Conservation (phyloP, 2,888 invertebrate species). For the Melipona beecheii region DNA sequence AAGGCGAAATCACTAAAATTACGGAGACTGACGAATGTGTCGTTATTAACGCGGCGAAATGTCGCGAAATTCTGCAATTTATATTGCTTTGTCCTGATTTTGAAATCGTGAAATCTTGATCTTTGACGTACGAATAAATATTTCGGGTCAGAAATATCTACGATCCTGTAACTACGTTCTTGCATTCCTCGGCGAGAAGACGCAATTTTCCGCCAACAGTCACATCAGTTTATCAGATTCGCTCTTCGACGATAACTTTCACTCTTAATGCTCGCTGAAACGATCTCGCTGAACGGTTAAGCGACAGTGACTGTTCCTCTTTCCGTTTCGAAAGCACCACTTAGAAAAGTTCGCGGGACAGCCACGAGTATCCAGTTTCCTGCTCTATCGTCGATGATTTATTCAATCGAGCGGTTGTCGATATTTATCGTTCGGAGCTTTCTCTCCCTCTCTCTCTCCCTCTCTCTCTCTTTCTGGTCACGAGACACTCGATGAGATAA, state of each 20-base stretch:
- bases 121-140: neutral
- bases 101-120: no score
- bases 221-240: neutral
- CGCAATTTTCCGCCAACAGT: no score
- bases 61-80: neutral
- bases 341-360: conserved; percentile 35
- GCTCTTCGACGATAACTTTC: neutral
- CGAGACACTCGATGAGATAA: conserved; percentile 70
- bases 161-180: neutral
- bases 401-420: conserved; percentile 71
- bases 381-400: conserved; percentile 68
- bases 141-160: neutral
- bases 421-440: conserved; percentile 65
- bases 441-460: no score
- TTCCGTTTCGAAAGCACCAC: conserved; percentile 48
- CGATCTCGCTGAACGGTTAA: conserved; percentile 17
- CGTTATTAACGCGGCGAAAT: neutral
- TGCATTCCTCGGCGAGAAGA: neutral
- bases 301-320: conserved; percentile 38
- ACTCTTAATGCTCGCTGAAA: neutral
- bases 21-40: neutral
- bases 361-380: conserved; percentile 45
- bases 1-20: neutral
- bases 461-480: conserved; percentile 28
- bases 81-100: no score